These are phyloP conservation scores for Clanis bilineata DNA, from an alignment of 2,888 invertebrate genomes.

Conservation along the genomic window DNA sequence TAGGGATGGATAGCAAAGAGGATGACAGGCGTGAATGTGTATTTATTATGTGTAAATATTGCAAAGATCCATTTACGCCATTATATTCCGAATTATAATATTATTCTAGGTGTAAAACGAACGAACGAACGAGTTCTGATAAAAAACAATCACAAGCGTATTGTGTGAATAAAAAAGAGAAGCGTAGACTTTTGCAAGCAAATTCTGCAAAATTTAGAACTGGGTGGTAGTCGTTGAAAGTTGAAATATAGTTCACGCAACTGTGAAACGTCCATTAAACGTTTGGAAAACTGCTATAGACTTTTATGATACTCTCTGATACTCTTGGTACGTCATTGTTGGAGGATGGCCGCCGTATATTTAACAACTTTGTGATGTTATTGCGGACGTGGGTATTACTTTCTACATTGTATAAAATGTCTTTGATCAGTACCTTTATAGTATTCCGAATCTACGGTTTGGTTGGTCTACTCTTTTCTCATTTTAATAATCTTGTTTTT, in stretches of 20 bases:
- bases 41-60: no score
- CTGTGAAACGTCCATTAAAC: conserved; percentile 45
- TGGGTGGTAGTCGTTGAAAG: conserved; percentile 32
- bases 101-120: no score
- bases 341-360: conserved; percentile 44
- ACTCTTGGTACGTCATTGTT: conserved; percentile 44
- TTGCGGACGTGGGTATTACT: conserved; percentile 22
- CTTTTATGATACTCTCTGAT: conserved; percentile 54
- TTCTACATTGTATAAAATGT: neutral
- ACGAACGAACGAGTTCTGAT: no score
- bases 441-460: no score
- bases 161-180: conserved; percentile 8
- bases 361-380: conserved; percentile 52
- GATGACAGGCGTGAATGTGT: no score
- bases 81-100: no score
- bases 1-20: no score
- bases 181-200: conserved; percentile 26
- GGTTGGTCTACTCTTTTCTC: neutral
- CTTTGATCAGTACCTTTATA: neutral
- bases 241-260: conserved; percentile 40
- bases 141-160: neutral
- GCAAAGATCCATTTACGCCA: no score
- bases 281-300: conserved; percentile 46
- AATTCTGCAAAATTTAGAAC: conserved; percentile 34
- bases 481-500: no score